Percentiles rank a stretch among this genome's conserved stretches.
Conservation (phyloP, 2,888 invertebrate species). For the Gandaritis pyraliata region DNA sequence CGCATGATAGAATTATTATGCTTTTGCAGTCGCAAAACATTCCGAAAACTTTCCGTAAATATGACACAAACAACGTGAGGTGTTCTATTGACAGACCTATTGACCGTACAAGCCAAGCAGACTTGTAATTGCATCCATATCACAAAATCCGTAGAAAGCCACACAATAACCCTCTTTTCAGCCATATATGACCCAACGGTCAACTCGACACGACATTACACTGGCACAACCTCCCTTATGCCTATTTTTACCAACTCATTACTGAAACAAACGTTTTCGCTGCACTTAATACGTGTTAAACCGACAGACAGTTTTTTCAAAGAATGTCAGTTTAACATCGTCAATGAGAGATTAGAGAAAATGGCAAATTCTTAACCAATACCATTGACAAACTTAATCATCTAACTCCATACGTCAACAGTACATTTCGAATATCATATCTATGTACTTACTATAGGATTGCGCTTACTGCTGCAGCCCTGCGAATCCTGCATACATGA, state of each 20-base stretch:
- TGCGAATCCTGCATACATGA: slow-evolving; percentile 17
- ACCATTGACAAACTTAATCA: slow-evolving; percentile 37
- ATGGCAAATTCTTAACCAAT: slow-evolving; percentile 9
- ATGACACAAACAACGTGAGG: slow-evolving; percentile 47
- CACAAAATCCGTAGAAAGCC: slow-evolving; percentile 39
- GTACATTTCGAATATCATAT: slow-evolving; percentile 8
- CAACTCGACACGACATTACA: slow-evolving; percentile 12
- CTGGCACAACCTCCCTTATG: slow-evolving; percentile 1
- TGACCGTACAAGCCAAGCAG: slow-evolving; percentile 46
- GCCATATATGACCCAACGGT: slow-evolving; percentile 18
- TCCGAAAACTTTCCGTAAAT: slow-evolving; percentile 53
- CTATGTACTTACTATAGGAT: slow-evolving; percentile 12
- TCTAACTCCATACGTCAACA: slow-evolving; percentile 42
- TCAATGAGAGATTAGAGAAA: background rate
- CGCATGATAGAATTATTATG: slow-evolving; percentile 75
- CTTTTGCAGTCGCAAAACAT: slow-evolving; percentile 68
- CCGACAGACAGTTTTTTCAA: background rate
- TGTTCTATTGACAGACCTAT: slow-evolving; percentile 51
- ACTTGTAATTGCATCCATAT: slow-evolving; percentile 46
- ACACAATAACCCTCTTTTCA: slow-evolving; percentile 16
- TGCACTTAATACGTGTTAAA: background rate
- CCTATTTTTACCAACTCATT: slow-evolving; percentile 12
- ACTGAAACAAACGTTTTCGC: background rate
- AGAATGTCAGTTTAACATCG: slow-evolving; percentile 1
- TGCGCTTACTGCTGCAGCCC: slow-evolving; percentile 24